phyloP scores from a whole-genome alignment of 2,797 vertebrate genomes.

The Dendrocincla fuliginosa region DNA sequence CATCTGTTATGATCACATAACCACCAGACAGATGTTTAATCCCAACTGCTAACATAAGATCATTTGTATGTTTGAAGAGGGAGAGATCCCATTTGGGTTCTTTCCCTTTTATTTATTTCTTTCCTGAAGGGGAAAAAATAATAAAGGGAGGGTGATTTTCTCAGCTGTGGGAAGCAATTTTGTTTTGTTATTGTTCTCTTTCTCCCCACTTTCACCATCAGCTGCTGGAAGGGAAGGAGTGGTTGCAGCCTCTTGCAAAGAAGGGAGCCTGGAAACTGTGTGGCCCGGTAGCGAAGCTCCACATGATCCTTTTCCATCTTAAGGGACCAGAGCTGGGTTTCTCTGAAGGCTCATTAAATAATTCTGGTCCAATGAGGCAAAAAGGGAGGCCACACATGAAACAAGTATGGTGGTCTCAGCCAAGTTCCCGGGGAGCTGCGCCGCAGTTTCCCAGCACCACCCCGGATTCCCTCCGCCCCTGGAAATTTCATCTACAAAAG shows the following conservation, averaged over 20 bases:
- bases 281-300: slow-evolving; percentile 67
- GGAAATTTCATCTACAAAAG: slow-evolving; percentile 71
- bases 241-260: slow-evolving; percentile 42
- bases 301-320: slow-evolving; percentile 63
- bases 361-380: slow-evolving; percentile 74
- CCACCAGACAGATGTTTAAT: slow-evolving; percentile 95
- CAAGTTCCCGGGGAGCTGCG: slow-evolving; percentile 68
- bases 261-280: slow-evolving; percentile 67
- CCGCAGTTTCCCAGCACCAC: slow-evolving; percentile 70
- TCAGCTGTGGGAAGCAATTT: slow-evolving; percentile 72
- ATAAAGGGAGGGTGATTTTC: slow-evolving; percentile 75
- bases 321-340: slow-evolving; percentile 65
- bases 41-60: slow-evolving; percentile 94
- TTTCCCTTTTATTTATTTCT: slow-evolving; percentile 83
- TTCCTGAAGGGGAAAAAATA: slow-evolving; percentile 67
- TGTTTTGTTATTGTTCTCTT: slow-evolving; percentile 60
- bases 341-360: slow-evolving; percentile 74
- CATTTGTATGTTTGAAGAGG: slow-evolving; percentile 92
- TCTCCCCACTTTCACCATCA: slow-evolving; percentile 67
- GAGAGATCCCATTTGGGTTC: slow-evolving; percentile 86
- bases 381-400: slow-evolving; percentile 77
- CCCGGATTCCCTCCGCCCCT: slow-evolving; percentile 68
- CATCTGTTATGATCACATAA: slow-evolving; percentile 93
- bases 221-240: slow-evolving; percentile 61
- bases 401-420: slow-evolving; percentile 76